Evolutionary conservation across 2,888 invertebrate genomes (phyloP).

Genomic region (Therioaphis trifolii): DNA sequence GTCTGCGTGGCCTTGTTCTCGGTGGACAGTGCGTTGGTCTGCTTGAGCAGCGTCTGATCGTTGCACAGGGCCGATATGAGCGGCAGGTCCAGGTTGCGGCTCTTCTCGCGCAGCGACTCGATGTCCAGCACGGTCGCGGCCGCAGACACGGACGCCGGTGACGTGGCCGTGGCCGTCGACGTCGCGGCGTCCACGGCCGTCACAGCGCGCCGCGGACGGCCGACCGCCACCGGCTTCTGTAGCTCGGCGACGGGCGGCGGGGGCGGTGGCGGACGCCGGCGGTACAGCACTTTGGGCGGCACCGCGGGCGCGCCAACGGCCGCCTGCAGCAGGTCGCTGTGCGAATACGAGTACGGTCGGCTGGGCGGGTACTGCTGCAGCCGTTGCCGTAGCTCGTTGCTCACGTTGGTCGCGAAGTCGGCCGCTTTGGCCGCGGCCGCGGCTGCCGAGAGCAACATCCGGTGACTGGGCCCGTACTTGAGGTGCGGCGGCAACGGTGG

Average conservation of each 20-base stretch:
- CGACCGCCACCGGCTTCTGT: constrained; percentile 28
- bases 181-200: background rate
- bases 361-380: constrained; percentile 71
- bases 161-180: constrained; percentile 63
- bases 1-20: constrained; percentile 77
- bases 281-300: constrained; percentile 37
- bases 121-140: constrained; percentile 76
- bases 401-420: constrained; percentile 62
- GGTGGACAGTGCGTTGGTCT: constrained; percentile 82
- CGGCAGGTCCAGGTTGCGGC: constrained; percentile 89
- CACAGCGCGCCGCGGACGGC: background rate
- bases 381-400: background rate
- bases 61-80: constrained; percentile 93
- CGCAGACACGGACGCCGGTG: background rate
- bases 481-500: constrained; percentile 65
- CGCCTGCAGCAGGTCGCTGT: constrained; percentile 37
- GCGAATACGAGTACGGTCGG: no score
- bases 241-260: constrained; percentile 20
- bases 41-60: constrained; percentile 87
- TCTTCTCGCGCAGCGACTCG: constrained; percentile 85
- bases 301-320: constrained; percentile 21
- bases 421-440: constrained; percentile 71
- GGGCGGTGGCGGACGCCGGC: constrained; percentile 21
- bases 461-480: constrained; percentile 67
- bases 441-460: constrained; percentile 65